Base-by-base conservation (phyloP, 2,888 invertebrate genomes). In the Drosophila greeni region DNA sequence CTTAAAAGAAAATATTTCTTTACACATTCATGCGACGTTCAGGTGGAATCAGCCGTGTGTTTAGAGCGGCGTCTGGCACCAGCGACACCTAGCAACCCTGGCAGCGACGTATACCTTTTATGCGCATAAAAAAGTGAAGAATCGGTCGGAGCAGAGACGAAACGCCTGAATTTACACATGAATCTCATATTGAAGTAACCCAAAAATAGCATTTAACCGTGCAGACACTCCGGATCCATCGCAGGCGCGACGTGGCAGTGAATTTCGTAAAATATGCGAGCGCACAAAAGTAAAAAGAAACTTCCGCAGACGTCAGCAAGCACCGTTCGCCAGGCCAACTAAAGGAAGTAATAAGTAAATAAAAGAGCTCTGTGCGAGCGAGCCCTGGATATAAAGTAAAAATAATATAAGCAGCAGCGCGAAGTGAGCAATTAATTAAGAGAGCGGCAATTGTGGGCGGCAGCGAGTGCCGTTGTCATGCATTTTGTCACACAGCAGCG, bases 401-500 rank as follows among this genome's bases (percentile, higher is more conserved):
- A 34, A 31, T 11, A 23, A 36, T 9, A n/a, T n/a, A 26, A 24
- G 23, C 11, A 23, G 20, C n/a, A 12, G 9, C 29, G 37, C 36
- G 40, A 36, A 51, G 57, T 29, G 42, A 34, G 23, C 24, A 40
- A 62, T 37, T 45, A 65, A 36, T 14, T 29, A n/a, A n/a, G 33
- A 60, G 49, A 31, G 53, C 43, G 34, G 55, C 29, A 42, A 20
- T 66, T 66, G 59, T 72, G 61, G 48, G 42, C 58, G 73, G 64
- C 66, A 47, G 16, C 33, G 47, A 53, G 71, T 67, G 64, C 66
- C 71, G 70, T 78, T 84, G 84, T 79, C 84, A 84, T 84, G 84
- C 73, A 79, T 84, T 77, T 74, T 76, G 77, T 80, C 66, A 84
- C 73, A 72, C 75, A 76, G 73, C 82, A 79, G 61, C 74, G 77